Base-by-base conservation (phyloP, 2,113 vertebrate species). In the Steatornis caripensis region DNA sequence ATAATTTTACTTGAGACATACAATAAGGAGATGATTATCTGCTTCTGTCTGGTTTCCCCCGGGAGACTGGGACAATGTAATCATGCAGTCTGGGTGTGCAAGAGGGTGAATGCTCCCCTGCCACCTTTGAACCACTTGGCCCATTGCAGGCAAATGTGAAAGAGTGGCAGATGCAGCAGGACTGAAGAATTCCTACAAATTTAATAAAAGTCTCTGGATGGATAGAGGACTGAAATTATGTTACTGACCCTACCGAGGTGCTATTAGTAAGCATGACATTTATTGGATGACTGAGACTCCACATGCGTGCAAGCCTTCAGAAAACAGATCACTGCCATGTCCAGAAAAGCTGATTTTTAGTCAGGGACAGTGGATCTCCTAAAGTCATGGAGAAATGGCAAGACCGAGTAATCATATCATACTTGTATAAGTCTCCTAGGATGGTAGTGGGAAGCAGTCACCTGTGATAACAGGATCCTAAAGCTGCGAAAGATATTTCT, bases 1-100 rank as follows among this genome's bases (percentile, higher is more conserved):
- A 64, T 91, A 87, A 91, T 94, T 95, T 87, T 91, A 30, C 43
- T 68, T 18, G 64, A 94, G 65, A 70, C 32, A 15, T 24, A 86
- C 21, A 92, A 8, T 34, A 20, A 91, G 20, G 46, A 77, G 53
- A 77, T 66, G 13, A 66, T 88, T 92, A 87, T 81, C 69, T 1
- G 1, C 29, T 90, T 55, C 69, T 95, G 76, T 65, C 86, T 96
- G 76, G 26, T 84, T 91, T 94, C 36, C 55, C 55, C 26, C 39
- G 54, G 68, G 76, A 93, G 68, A 69, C 4, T 11, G 64, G 32
- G 27, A 24, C 34, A 71, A 24, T 83, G 53, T 64, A 48, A 83
- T 69, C 48, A n/a, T 29, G 12, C 14, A n/a, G 36, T 27, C 19
- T 12, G 16, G 27, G 23, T 87, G 84, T 61, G 41, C 0, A 2